Conservation (phyloP, 2,888 invertebrate species). For the Nemapogon koenigi region DNA sequence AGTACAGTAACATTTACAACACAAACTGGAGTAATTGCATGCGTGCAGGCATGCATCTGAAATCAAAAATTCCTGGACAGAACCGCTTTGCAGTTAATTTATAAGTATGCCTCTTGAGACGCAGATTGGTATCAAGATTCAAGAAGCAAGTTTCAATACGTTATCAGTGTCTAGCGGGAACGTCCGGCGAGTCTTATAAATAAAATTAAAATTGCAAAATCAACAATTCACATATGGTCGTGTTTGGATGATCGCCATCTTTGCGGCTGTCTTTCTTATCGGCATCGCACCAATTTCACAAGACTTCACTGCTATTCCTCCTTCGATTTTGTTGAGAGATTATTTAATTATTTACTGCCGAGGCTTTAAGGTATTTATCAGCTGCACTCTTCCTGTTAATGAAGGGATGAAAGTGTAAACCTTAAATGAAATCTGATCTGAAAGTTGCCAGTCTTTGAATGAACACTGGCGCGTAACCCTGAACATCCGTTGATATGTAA, state of each 20-base stretch:
- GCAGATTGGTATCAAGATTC: slow-evolving; percentile 55
- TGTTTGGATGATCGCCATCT: slow-evolving; percentile 37
- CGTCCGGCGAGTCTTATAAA: slow-evolving; percentile 50
- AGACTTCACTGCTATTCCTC: slow-evolving; percentile 35
- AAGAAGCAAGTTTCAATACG: slow-evolving; percentile 41
- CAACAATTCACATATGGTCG: slow-evolving; percentile 61
- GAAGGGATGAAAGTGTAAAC: no score
- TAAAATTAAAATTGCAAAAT: slow-evolving; percentile 65
- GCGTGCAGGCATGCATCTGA: slow-evolving; percentile 32
- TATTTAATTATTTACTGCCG: slow-evolving; percentile 53
- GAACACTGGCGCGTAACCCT: no score
- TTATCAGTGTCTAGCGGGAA: slow-evolving; percentile 61
- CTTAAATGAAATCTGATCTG: no score
- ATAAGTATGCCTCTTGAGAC: slow-evolving; percentile 45
- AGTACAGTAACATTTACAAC: no score
- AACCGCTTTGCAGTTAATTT: slow-evolving; percentile 59
- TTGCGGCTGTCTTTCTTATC: slow-evolving; percentile 21
- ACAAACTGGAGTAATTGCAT: no score
- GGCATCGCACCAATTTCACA: slow-evolving; percentile 36
- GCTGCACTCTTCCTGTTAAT: slow-evolving; percentile 1
- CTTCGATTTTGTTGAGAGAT: slow-evolving; percentile 44
- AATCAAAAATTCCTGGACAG: slow-evolving; percentile 58
- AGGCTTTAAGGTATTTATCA: slow-evolving; percentile 45
- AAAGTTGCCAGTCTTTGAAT: no score
- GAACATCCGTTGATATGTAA: no score